Conservation (phyloP, 1,140 invertebrate genomes). For the Coptotermes formosanus region DNA sequence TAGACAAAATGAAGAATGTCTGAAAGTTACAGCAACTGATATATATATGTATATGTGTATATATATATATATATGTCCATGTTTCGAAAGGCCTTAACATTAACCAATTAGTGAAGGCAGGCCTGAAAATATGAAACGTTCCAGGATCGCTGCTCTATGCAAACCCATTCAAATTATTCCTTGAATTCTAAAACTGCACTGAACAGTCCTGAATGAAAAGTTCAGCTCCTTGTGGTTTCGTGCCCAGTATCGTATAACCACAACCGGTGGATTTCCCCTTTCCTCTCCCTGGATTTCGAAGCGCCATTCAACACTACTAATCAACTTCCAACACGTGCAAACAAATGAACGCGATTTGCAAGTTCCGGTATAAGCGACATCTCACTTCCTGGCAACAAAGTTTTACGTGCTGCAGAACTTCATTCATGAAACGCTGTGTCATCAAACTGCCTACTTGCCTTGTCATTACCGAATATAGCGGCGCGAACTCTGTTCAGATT, state of each 20-base stretch:
- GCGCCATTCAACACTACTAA: background rate
- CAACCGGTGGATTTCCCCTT: background rate
- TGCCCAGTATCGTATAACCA: background rate
- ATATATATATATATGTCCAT: too few species aligned
- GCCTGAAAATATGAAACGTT: too few species aligned
- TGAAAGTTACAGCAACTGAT: too few species aligned
- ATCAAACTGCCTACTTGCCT: background rate
- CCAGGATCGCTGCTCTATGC: too few species aligned
- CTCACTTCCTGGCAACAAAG: background rate
- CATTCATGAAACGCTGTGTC: background rate
- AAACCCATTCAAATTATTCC: too few species aligned
- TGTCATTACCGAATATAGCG: too few species aligned
- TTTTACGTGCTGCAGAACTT: background rate
- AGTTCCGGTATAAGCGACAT: background rate
- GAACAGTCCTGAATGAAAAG: background rate
- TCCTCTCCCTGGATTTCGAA: background rate
- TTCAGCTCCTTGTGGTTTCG: background rate
- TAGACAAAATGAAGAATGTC: too few species aligned
- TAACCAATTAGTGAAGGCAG: too few species aligned
- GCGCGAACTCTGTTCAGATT: too few species aligned
- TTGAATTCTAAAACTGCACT: background rate
- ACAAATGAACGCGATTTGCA: background rate
- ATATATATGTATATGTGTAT: too few species aligned
- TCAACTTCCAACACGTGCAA: background rate
- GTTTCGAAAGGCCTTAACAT: too few species aligned